Base-by-base conservation (phyloP, 2,888 invertebrate species). In the Pyrrhia umbra region DNA sequence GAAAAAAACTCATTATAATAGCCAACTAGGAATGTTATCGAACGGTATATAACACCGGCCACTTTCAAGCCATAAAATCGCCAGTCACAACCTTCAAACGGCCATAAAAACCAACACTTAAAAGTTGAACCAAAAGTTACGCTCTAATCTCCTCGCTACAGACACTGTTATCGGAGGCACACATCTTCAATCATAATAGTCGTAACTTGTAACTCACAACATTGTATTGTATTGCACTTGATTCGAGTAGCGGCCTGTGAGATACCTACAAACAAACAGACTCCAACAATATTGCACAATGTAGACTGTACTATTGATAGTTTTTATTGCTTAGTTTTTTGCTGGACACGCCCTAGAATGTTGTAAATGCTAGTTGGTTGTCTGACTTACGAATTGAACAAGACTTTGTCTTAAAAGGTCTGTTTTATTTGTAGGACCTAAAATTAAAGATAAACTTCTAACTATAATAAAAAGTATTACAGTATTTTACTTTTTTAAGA, bases 41-140 rank as follows among this genome's bases (percentile, higher is more conserved):
- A 49, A 43, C 18, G 40, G n/a, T 37, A 42, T 18, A 10, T 9
- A 30, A 49, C 56, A 34, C n/a, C 25, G 23, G 43, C 20, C 49
- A 43, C 66, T 68, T 68, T 72, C 67, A 66, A 55, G 21, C 66
- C 57, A 66, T 67, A 47, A 73, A 43, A 68, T 50, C 58, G 16
- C 68, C 46, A 40, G 6, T 15, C 34, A 50, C 45, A 61, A 55
- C 70, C 75, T 70, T 69, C 70, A 61, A 47, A 30, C 10, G 1
- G 9, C 8, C 45, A 39, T 56, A 47, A 74, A n/a, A 68, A 55
- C 62, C 47, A 69, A 75, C 42, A 75, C 25, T 59, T 25, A 55
- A 39, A 40, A 37, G 15, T 62, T n/a, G 13, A 20, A 25, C 43
- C 1, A 43, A 49, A 47, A 40, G 64, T 45, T 37, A 34, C 56